Conservation (phyloP, 2,797 vertebrate species). For the Hydrophis major region DNA sequence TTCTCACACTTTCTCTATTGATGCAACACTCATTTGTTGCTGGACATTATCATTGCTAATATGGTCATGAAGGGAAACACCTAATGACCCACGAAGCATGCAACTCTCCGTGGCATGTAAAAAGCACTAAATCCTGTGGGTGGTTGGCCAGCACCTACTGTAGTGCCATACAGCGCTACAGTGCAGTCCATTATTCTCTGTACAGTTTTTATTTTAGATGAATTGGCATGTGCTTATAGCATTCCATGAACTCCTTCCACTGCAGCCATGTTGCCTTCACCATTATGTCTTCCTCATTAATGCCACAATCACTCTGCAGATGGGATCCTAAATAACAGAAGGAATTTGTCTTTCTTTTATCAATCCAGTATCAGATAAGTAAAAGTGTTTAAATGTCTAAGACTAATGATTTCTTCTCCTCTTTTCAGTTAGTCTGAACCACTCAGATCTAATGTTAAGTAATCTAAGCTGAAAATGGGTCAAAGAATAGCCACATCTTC, state of each 20-base stretch:
- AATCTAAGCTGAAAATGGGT: not conserved
- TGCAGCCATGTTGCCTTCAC: too few species aligned
- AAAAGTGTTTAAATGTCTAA: slow-evolving; percentile 8
- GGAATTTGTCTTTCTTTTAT: not conserved
- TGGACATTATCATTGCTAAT: not conserved
- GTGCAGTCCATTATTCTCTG: not conserved
- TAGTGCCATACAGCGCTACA: not conserved
- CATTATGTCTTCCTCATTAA: not conserved
- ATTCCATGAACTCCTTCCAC: not conserved
- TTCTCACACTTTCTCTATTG: not conserved
- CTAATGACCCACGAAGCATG: not conserved
- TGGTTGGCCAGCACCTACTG: not conserved
- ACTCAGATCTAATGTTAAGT: slow-evolving; percentile 10
- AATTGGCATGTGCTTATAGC: not conserved
- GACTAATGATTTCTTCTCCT: not conserved
- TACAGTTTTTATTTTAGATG: not conserved
- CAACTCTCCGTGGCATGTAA: not conserved
- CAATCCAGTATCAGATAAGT: slow-evolving; percentile 29
- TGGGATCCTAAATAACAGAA: not conserved
- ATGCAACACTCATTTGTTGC: not conserved
- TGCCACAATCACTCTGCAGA: not conserved
- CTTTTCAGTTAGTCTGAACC: slow-evolving; percentile 16
- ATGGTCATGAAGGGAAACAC: not conserved
- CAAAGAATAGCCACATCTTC: not conserved
- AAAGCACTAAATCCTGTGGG: not conserved